Percentiles rank a stretch among this genome's conserved stretches.
Conservation (phyloP, 2,888 invertebrate genomes). For the Hedychridium roseum region DNA sequence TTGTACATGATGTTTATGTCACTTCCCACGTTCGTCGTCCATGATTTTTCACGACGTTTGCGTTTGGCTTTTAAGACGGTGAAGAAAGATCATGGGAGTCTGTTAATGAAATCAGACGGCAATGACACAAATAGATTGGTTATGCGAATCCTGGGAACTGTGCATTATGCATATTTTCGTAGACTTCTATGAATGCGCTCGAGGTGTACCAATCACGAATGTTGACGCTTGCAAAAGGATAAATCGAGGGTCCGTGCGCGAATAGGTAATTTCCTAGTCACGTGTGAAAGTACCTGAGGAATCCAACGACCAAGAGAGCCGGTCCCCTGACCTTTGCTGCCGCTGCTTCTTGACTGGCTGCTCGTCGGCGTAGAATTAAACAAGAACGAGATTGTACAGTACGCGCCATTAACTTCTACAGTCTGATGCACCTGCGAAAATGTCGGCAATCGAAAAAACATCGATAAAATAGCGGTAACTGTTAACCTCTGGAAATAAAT, state of each 20-base stretch:
- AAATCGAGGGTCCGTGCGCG: conserved; percentile 36
- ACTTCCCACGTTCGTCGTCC: too few species aligned
- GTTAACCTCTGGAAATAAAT: too few species aligned
- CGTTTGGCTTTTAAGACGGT: too few species aligned
- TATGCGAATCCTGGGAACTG: too few species aligned
- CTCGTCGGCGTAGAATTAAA: conserved; percentile 14
- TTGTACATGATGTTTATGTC: too few species aligned
- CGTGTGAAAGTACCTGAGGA: conserved; percentile 61
- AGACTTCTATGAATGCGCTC: background rate
- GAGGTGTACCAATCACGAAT: conserved; percentile 11
- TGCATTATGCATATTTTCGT: background rate
- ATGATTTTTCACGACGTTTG: too few species aligned
- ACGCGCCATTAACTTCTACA: conserved; percentile 9
- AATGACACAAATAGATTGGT: too few species aligned
- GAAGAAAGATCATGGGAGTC: too few species aligned
- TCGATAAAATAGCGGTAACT: too few species aligned
- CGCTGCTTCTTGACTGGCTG: conserved; percentile 26
- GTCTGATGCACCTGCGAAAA: too few species aligned
- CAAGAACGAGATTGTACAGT: conserved; percentile 17
- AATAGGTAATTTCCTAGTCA: conserved; percentile 58
- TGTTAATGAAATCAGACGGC: too few species aligned
- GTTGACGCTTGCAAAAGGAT: conserved; percentile 34
- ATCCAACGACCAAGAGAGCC: conserved; percentile 53
- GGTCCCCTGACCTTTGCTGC: conserved; percentile 53
- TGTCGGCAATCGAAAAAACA: too few species aligned